These are phyloP conservation scores for Tinamus major DNA, from an alignment of 2,797 vertebrate species.

Conservation along the genomic window DNA sequence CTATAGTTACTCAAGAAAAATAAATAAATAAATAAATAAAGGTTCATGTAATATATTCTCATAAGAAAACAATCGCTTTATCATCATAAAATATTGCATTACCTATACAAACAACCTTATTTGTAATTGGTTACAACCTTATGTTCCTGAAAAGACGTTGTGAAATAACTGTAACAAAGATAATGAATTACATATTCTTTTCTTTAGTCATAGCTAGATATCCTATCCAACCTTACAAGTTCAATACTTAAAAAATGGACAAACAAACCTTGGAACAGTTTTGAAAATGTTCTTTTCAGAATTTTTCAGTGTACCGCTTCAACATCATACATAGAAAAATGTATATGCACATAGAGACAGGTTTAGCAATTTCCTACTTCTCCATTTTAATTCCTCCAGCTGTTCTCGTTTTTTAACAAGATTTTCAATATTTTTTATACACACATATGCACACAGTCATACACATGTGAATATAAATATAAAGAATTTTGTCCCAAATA, in stretches of 20 bases:
- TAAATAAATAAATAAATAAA: not conserved
- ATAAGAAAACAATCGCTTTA: not conserved
- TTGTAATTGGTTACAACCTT: not conserved
- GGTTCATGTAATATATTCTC: not conserved
- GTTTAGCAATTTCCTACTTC: not conserved
- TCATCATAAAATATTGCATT: not conserved
- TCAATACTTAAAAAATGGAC: not conserved
- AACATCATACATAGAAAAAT: not conserved
- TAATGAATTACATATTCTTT: not conserved
- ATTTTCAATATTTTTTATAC: not conserved
- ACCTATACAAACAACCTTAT: not conserved
- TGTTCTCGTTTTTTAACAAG: not conserved
- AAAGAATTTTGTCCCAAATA: accelerated
- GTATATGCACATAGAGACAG: accelerated
- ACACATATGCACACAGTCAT: not conserved
- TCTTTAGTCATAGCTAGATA: not conserved
- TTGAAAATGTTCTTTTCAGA: not conserved
- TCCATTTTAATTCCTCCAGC: not conserved
- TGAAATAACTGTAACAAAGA: not conserved
- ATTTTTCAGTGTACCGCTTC: not conserved
- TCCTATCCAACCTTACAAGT: not conserved
- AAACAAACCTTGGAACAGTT: not conserved
- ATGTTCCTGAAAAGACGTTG: not conserved
- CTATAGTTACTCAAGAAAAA: not conserved
- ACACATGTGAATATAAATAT: too few relatives aligned